phyloP scores from a whole-genome alignment of 2,797 vertebrate genomes.

The Danio aesculapii region DNA sequence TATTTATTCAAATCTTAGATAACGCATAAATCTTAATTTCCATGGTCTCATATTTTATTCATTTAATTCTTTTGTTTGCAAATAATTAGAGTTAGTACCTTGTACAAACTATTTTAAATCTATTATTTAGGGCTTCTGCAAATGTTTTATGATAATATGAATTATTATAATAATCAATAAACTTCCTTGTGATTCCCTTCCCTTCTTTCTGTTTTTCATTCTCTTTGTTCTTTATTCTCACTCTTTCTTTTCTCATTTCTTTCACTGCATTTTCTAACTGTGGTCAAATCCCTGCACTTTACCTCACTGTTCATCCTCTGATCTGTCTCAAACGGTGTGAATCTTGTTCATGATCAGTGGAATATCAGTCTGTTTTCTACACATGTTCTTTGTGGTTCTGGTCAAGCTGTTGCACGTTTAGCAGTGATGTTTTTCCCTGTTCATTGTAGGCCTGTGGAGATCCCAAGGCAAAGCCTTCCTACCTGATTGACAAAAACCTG shows the following conservation, averaged over 20 bases:
- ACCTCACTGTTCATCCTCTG: conserved; percentile 77
- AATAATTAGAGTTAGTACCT: neutral
- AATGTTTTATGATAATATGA: neutral
- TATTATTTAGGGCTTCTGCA: neutral
- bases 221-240: conserved; percentile 1
- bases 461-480: conserved; percentile 98
- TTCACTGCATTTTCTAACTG: conserved; percentile 85
- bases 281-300: conserved; percentile 81
- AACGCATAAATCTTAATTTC: too few relatives aligned
- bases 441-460: conserved; percentile 93
- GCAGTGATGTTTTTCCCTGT: conserved; percentile 51
- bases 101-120: neutral
- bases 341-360: conserved; percentile 63
- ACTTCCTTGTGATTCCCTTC: conserved; percentile 11
- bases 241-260: conserved; percentile 63
- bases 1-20: too few relatives aligned
- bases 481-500: conserved; percentile 98
- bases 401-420: conserved; percentile 52
- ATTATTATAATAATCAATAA: neutral
- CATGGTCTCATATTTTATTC: too few relatives aligned
- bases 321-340: conserved; percentile 76
- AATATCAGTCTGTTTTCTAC: conserved; percentile 34
- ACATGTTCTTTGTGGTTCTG: neutral
- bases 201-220: conserved; percentile 20
- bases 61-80: too few relatives aligned